phyloP scores from a whole-genome alignment of 1,140 invertebrate genomes.

The Aphelenchoides avenae region DNA sequence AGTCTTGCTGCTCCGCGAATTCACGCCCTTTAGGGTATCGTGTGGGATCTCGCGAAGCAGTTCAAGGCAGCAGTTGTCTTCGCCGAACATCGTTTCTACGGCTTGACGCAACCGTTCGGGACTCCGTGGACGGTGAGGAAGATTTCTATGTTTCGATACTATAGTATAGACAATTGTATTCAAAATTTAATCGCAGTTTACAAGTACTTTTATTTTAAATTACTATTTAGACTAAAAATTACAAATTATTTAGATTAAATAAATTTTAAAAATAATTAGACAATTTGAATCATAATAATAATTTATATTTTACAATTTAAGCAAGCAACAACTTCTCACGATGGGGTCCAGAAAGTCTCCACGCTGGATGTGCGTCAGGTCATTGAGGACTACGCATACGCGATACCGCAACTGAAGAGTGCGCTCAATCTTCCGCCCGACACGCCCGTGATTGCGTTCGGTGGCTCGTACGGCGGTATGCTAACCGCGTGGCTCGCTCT shows the following conservation, averaged over 20 bases:
- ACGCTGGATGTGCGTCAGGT: constrained; percentile 86
- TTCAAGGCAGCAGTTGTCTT: constrained; percentile 80
- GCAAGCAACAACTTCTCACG: too few relatives aligned
- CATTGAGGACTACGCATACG: constrained; percentile 81
- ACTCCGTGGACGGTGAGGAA: too few relatives aligned
- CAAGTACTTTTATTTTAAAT: too few relatives aligned
- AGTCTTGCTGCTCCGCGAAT: too few relatives aligned
- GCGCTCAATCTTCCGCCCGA: constrained; percentile 63
- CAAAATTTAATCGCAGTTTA: too few relatives aligned
- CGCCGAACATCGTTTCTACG: constrained; percentile 80
- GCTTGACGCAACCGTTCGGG: constrained; percentile 66
- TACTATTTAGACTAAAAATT: too few relatives aligned
- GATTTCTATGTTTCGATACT: too few relatives aligned
- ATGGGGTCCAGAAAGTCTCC: constrained; percentile 67
- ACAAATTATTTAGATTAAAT: too few relatives aligned
- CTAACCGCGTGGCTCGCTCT: constrained; percentile 87
- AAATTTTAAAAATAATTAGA: too few relatives aligned
- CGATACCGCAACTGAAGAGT: constrained; percentile 70
- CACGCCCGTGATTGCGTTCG: constrained; percentile 74
- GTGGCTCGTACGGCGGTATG: constrained; percentile 83
- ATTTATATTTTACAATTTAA: too few relatives aligned
- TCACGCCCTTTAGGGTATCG: constrained; percentile 56
- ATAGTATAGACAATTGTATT: too few relatives aligned
- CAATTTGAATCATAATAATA: too few relatives aligned
- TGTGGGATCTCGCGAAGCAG: constrained; percentile 80